These are phyloP conservation scores for Columba livia DNA, from an alignment of 2,113 vertebrate species.

Conservation along the genomic window DNA sequence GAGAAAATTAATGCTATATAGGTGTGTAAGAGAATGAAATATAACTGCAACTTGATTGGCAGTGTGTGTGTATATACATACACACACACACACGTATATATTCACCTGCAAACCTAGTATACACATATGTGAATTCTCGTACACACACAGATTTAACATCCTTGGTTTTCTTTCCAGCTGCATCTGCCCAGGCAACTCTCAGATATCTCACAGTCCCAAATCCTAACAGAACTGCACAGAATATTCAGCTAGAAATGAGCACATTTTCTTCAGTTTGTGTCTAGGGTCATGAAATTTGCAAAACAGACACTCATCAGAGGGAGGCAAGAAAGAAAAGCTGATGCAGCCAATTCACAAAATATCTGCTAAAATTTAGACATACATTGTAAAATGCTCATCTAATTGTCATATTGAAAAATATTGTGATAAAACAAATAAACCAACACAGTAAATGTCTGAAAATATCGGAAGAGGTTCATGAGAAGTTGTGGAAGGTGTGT, in stretches of 20 bases:
- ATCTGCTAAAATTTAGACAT: background rate
- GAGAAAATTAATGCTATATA: background rate
- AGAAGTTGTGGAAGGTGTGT: background rate
- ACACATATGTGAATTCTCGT: background rate
- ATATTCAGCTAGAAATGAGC: background rate
- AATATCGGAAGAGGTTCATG: background rate
- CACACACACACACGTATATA: background rate
- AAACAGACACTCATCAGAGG: fast-evolving
- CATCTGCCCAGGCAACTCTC: background rate
- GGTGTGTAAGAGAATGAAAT: background rate
- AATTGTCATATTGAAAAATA: background rate
- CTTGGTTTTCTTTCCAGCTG: background rate
- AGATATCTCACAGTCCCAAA: background rate
- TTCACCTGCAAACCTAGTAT: background rate
- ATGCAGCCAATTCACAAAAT: background rate
- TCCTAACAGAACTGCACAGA: background rate
- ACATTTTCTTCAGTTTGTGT: background rate
- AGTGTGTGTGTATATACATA: background rate
- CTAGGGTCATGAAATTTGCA: background rate
- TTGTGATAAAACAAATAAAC: background rate
- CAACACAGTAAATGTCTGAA: background rate
- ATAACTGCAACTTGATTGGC: background rate
- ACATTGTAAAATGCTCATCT: background rate
- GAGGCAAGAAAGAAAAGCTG: background rate
- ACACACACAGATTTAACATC: background rate